Evolutionary conservation across 2,888 invertebrate genomes (phyloP), one percentile per base, ranked within the genome.

Genomic region (Lycia hirtaria): DNA sequence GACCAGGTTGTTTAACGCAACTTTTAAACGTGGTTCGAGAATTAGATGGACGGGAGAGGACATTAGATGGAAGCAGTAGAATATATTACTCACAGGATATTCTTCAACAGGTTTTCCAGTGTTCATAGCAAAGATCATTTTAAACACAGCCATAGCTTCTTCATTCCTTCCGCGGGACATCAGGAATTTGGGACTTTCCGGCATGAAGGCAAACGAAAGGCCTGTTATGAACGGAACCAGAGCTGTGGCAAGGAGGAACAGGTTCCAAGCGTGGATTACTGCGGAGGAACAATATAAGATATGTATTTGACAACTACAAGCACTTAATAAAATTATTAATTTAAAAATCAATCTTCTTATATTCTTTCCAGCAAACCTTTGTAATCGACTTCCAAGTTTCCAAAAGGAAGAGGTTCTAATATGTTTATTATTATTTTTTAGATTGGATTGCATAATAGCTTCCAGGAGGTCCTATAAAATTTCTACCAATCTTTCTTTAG

Each of bases 131-230:
- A 95, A 96, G 20, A 97, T 95, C 64, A 75, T 90, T 60, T 86
- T 87, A 64, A 96, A 94, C 1, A 96, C 92, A 5, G 83, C 71
- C 65, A 96, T 73, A 0, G 96, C 96, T 70, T 95, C 94, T 4
- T 94, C 92, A 62, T 94, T 94, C 38, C 93, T 87, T 0, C 95
- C 95, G 40, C 94, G 91, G 0, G 95, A 93, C 93, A 96, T 94
- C 1, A 96, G 87, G 80, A 95, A 96, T 81, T 96, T 96, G 4
- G 96, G 96, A 75, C 96, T 96, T 80, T 97, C 97, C 0, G 96
- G 96, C 54, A 95, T 87, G 61, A 93, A 92, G 60, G 94, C 82
- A 47, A 94, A 86, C 0, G 93, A 88, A 20, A 94, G 60, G 0
- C 95, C 95, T 5, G 96, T 93, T 0, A 95, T 64, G 0, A 97